phyloP scores from a whole-genome alignment of 2,888 invertebrate species.

The Mechanitis mazaeus region DNA sequence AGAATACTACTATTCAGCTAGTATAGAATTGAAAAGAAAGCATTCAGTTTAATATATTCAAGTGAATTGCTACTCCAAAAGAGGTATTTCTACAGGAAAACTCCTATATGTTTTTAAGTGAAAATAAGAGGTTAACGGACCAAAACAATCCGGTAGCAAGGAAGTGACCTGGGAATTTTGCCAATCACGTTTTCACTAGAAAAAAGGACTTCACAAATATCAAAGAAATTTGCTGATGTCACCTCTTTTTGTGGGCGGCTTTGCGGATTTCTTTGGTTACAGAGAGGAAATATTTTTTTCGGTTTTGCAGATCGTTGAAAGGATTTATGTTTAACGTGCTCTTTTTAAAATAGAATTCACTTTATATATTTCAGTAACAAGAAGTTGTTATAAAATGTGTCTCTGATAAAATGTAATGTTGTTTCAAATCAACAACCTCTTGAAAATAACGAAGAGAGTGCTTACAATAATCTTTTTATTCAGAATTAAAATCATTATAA shows the following conservation, averaged over 20 bases:
- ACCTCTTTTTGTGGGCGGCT: constrained; percentile 2
- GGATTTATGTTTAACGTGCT: no score
- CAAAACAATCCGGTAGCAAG: constrained; percentile 21
- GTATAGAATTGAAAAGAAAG: constrained; percentile 14
- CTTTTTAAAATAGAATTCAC: no score
- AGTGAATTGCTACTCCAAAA: constrained; percentile 10
- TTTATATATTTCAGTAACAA: no score
- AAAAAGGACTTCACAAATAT: constrained; percentile 6
- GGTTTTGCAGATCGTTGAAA: neutral
- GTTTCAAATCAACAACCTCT: no score
- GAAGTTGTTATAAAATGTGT: no score
- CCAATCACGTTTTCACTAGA: constrained; percentile 17
- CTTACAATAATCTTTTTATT: no score
- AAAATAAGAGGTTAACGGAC: constrained; percentile 18
- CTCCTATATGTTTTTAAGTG: constrained; percentile 19
- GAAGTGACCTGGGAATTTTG: constrained; percentile 26
- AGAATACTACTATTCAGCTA: constrained; percentile 18
- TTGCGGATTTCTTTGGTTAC: constrained; percentile 1
- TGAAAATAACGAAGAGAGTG: no score
- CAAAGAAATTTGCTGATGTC: constrained; percentile 1
- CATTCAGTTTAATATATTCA: constrained; percentile 21
- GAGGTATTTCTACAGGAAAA: constrained; percentile 11
- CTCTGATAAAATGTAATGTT: no score
- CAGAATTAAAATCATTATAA: no score
- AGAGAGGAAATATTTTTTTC: constrained; percentile 3